Evolutionary conservation across 2,797 vertebrate species (phyloP).

Genomic region (Peromyscus eremicus): DNA sequence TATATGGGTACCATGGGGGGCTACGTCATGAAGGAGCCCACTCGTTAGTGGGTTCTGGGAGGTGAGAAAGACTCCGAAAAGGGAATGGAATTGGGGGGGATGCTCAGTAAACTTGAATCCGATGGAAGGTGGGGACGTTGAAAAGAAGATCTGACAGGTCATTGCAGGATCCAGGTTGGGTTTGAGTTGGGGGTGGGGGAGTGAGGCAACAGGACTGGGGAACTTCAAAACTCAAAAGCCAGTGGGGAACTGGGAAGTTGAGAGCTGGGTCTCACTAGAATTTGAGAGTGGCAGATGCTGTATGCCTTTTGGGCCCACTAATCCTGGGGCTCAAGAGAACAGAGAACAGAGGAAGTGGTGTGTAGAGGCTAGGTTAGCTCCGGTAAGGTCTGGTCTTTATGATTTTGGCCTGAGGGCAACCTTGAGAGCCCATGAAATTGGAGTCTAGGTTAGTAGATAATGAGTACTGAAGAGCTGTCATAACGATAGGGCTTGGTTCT

Average conservation of each 20-base stretch:
- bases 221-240: conserved; percentile 40
- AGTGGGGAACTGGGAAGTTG: neutral
- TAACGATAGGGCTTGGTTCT: neutral
- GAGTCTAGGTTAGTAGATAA: conserved; percentile 40
- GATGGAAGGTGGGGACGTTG: conserved; percentile 12
- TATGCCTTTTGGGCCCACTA: conserved; percentile 16
- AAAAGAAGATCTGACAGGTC: neutral
- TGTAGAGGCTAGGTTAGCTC: neutral
- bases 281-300: conserved; percentile 33
- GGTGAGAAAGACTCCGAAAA: conserved; percentile 33
- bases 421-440: neutral
- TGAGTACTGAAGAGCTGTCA: neutral
- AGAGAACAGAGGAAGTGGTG: neutral
- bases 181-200: neutral
- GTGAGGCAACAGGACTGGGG: neutral
- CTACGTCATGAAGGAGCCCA: conserved; percentile 58
- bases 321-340: neutral
- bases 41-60: conserved; percentile 61
- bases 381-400: conserved; percentile 24
- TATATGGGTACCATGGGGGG: conserved; percentile 79
- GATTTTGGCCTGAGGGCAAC: conserved; percentile 23
- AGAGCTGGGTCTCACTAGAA: conserved; percentile 28
- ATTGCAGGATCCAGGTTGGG: neutral
- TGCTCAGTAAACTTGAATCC: conserved; percentile 35
- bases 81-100: neutral